phyloP scores from a whole-genome alignment of 2,113 vertebrate genomes.

The Clupea harengus region DNA sequence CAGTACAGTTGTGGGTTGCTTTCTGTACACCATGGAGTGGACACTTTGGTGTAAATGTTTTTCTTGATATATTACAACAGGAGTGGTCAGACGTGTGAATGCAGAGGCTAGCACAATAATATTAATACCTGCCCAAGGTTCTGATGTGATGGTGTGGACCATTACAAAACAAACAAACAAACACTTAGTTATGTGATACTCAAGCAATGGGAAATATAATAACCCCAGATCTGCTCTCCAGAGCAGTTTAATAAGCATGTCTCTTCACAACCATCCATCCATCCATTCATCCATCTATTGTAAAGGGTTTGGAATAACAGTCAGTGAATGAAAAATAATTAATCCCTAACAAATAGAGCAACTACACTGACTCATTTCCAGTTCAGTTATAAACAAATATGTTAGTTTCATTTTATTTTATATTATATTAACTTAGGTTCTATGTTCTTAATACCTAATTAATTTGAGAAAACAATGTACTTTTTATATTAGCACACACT shows the following conservation, averaged over 20 bases:
- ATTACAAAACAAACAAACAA: not conserved
- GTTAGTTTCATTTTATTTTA: too few relatives aligned
- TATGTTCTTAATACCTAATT: too few relatives aligned
- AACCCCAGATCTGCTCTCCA: not conserved
- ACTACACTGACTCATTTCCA: too few relatives aligned
- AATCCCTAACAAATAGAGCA: too few relatives aligned
- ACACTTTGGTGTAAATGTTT: not conserved
- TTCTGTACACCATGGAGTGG: not conserved
- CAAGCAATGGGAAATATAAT: not conserved
- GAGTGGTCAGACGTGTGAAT: not conserved
- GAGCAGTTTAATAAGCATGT: too few relatives aligned
- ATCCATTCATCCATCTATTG: too few relatives aligned
- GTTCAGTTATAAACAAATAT: too few relatives aligned
- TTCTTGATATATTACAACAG: not conserved
- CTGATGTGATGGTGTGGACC: not conserved
- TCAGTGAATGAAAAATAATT: too few relatives aligned
- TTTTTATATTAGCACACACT: not conserved
- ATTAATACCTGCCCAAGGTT: too few relatives aligned
- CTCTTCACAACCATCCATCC: too few relatives aligned
- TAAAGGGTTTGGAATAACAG: too few relatives aligned
- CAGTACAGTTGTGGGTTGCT: conserved; percentile 19
- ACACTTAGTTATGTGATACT: not conserved
- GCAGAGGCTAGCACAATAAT: not conserved
- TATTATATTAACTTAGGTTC: too few relatives aligned
- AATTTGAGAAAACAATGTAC: not conserved